Conservation (phyloP, 1,140 invertebrate species). For the Drosophila ironensis region DNA sequence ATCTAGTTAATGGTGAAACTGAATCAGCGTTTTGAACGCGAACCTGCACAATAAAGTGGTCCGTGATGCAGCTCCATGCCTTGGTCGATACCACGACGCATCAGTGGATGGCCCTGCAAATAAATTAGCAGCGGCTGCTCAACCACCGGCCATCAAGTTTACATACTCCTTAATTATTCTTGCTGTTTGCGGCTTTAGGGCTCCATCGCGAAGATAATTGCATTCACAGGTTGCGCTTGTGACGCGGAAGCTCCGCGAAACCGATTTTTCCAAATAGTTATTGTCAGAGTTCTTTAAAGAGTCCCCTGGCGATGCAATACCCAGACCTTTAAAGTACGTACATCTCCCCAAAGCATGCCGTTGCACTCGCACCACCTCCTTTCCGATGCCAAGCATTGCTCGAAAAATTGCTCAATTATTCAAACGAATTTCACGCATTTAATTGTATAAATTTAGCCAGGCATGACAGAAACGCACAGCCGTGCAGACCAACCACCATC, state of each 20-base stretch:
- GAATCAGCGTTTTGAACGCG: constrained; percentile 81
- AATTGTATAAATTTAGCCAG: constrained; percentile 79
- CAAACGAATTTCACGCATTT: constrained; percentile 79
- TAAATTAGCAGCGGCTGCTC: constrained; percentile 75
- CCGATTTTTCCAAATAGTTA: no score
- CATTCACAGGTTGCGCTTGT: no score
- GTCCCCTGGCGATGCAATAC: not conserved
- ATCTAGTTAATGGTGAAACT: constrained; percentile 82
- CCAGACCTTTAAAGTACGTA: constrained; percentile 22
- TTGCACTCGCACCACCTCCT: not conserved
- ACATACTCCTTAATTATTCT: no score
- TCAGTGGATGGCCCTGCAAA: constrained; percentile 66
- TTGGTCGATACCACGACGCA: constrained; percentile 26
- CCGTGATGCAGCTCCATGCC: not conserved
- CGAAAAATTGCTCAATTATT: constrained; percentile 78
- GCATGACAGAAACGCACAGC: constrained; percentile 65
- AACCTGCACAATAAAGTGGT: constrained; percentile 70
- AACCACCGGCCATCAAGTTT: constrained; percentile 68
- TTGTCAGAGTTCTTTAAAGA: not conserved
- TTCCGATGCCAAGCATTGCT: constrained; percentile 8
- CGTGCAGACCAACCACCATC: not conserved
- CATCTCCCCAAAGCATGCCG: no score
- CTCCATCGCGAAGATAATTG: no score
- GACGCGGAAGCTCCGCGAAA: no score
- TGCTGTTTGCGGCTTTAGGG: no score